These are phyloP conservation scores for Holotrichia oblita DNA, from an alignment of 1,140 invertebrate genomes.

Conservation along the genomic window DNA sequence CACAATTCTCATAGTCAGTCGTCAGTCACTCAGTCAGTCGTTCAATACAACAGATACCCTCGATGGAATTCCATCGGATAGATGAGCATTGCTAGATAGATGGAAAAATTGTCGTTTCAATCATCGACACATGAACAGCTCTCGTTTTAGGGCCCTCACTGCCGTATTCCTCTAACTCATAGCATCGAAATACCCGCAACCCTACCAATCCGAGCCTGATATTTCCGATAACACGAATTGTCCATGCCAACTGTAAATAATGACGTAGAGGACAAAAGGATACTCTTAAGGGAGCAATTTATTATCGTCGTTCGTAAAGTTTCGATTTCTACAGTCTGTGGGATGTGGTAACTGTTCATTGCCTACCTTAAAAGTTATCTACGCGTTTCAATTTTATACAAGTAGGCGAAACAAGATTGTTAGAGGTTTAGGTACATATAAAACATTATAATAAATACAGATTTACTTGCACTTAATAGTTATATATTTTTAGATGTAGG, in stretches of 20 bases:
- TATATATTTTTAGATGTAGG: too few relatives aligned
- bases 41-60: neutral
- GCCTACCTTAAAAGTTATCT: too few relatives aligned
- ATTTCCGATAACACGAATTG: neutral
- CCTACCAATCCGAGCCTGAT: neutral
- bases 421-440: too few relatives aligned
- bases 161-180: neutral
- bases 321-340: too few relatives aligned
- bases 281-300: neutral
- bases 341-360: too few relatives aligned
- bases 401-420: too few relatives aligned
- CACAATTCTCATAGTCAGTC: conserved; percentile 5
- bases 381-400: too few relatives aligned
- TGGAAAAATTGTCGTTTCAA: conserved; percentile 12
- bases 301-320: neutral
- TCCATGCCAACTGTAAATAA: conserved; percentile 11
- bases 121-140: neutral
- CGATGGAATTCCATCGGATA: too few relatives aligned
- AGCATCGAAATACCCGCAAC: neutral
- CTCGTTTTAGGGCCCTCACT: neutral
- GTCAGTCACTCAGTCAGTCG: neutral
- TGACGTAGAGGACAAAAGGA: neutral
- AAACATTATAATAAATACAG: too few relatives aligned
- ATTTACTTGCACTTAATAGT: too few relatives aligned
- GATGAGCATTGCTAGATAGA: too few relatives aligned